Percentiles rank a stretch among this genome's conserved stretches.
These are phyloP conservation scores for Pogona vitticeps DNA, from an alignment of 2,113 vertebrate species.

Conservation along the genomic window DNA sequence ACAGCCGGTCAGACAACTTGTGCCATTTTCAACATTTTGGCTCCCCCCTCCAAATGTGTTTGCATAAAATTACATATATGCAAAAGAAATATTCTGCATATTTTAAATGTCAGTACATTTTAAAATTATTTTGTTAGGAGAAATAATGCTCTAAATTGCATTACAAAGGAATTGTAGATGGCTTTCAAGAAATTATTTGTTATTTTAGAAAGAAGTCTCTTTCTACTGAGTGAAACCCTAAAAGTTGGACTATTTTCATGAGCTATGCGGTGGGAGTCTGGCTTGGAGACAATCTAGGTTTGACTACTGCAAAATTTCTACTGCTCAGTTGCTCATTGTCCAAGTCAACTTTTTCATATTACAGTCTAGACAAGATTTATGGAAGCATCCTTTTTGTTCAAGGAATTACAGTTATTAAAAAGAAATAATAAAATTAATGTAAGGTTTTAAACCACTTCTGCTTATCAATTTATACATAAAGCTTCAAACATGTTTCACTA, in stretches of 20 bases:
- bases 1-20: neutral
- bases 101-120: neutral
- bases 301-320: no score
- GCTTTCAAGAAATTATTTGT: neutral
- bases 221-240: neutral
- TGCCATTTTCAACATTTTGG: neutral
- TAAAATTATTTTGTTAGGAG: neutral
- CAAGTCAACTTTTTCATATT: no score
- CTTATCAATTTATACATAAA: neutral
- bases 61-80: no score
- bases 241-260: no score
- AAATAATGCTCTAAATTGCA: neutral
- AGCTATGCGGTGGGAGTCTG: neutral
- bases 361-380: neutral
- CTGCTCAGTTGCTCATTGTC: no score
- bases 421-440: no score
- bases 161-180: neutral
- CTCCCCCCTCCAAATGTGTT: neutral
- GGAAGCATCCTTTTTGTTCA: neutral
- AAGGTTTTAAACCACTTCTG: neutral
- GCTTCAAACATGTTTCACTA: neutral
- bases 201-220: neutral
- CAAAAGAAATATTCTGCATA: neutral
- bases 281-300: no score
- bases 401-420: no score